Base-by-base conservation (phyloP, 2,113 vertebrate genomes). In the Rhipidura dahli region DNA sequence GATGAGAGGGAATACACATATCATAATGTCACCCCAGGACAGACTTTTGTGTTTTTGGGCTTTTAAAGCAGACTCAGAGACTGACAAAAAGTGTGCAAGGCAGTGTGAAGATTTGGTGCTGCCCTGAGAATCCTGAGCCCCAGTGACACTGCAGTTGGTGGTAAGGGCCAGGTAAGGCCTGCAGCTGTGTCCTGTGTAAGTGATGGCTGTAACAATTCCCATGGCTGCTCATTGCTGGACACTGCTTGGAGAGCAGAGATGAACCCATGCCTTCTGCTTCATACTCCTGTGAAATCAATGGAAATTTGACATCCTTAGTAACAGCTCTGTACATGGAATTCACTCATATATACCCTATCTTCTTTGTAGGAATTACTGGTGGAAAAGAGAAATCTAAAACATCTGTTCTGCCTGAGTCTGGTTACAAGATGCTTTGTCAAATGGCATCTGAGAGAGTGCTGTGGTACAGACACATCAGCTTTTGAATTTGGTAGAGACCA, bases 201-300 rank as follows among this genome's bases (percentile, higher is more conserved):
- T 10, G 54, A 40, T 5, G 20, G 26, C 18, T 2, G 2, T 13
- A 65, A 11, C 28, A 69, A 11, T 47, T 53, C 28, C 16, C 4
- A 2, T 10, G 30, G 20, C 49, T 61, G 6, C 7, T 93, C 35
- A 6, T 18, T 47, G 42, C 12, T 64, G 42, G 30, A 13, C 11
- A 1, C 8, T 40, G 8, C 1, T 2, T 4, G 9, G 20, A 40
- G 44, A 75, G 24, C 7, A 6, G 37, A 10, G 31, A 23, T 68
- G 45, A 51, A 53, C 40, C 19, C 75, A 28, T 57, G 44, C n/a
- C 27, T 83, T 49, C 28, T 35, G 40, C 57, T 89, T 76, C 59
- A 14, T 44, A 21, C 14, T 64, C 4, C 31, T 71, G 22, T 66
- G 44, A 94, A 95, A 87, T 24, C 18, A 37, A 15, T 35, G 57